Base-by-base conservation (phyloP, 2,113 vertebrate genomes). In the Panthera uncia region DNA sequence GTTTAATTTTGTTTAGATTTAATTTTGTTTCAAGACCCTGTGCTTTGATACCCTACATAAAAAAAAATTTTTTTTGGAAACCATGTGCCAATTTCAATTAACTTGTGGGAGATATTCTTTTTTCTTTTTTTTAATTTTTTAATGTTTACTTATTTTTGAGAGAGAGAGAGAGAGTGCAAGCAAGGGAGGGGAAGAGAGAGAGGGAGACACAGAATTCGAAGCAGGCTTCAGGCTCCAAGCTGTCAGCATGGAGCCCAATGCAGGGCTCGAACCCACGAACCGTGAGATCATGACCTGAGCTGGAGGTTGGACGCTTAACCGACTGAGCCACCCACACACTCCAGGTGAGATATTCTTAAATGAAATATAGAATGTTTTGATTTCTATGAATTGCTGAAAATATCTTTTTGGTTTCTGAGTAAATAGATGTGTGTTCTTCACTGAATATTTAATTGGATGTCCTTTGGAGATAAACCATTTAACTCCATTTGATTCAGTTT, bases 321-420 rank as follows among this genome's bases (percentile, higher is more conserved):
- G 3, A 61, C 57, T 61, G 21, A 61, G 57, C 7, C 21, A 23
- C 57, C 21, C 18, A 61, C 0, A 21, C 21, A 61, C 57, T 7
- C 21, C 57, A 61, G 23, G 91, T 18, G 65, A 88, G 82, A 88
- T 36, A 21, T 31, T 89, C 68, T 80, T 50, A 76, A 65, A 76
- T 69, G 41, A 93, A 92, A 94, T 91, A 50, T 89, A 92, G 85
- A 91, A 52, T 73, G 57, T 86, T 93, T 84, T 95, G 52, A 74
- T 92, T 81, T 83, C 84, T 50, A 94, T 95, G 7, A 85, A 68
- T 89, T 41, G n/a, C 21, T 94, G 82, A 89, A 93, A 93, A 82
- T 50, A 86, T 50, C 27, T 48, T 73, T 89, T 92, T 97, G 92
- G 52, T 73, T 57, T 93, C 66, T 83, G 86, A 69, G 38, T 85